Evolutionary conservation across 2,888 invertebrate genomes (phyloP).

Genomic region (Steromphala cineraria): DNA sequence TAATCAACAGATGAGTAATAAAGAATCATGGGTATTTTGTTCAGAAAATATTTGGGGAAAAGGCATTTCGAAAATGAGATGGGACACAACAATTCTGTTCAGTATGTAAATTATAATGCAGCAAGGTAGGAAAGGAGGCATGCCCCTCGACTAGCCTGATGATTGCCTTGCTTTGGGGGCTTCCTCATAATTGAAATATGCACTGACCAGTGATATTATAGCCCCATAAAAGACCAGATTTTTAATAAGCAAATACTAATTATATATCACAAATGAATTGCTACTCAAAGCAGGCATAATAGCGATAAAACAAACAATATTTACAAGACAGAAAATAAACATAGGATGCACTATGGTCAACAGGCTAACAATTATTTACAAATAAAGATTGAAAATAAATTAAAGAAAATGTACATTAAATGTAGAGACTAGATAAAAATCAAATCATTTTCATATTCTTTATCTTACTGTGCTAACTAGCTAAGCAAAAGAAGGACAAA

Average conservation of each 20-base stretch:
- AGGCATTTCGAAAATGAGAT: too few relatives aligned
- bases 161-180: too few relatives aligned
- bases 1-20: too few relatives aligned
- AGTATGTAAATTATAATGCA: too few relatives aligned
- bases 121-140: too few relatives aligned
- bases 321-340: not conserved
- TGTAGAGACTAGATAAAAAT: not conserved
- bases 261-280: not conserved
- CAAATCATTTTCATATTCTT: not conserved
- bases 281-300: not conserved
- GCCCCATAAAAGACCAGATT: not conserved
- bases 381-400: not conserved
- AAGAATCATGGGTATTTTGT: too few relatives aligned
- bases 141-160: too few relatives aligned
- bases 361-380: not conserved
- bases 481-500: too few relatives aligned
- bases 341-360: not conserved
- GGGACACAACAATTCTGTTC: too few relatives aligned
- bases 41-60: too few relatives aligned
- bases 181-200: not conserved
- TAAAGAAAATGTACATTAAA: not conserved
- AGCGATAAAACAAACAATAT: not conserved
- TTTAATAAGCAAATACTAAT: not conserved
- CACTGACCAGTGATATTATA: not conserved
- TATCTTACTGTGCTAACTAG: too few relatives aligned